Percentiles rank a stretch among this genome's conserved stretches.
Evolutionary conservation across 2,797 vertebrate species (phyloP).

Genomic region (Rhinella marina): DNA sequence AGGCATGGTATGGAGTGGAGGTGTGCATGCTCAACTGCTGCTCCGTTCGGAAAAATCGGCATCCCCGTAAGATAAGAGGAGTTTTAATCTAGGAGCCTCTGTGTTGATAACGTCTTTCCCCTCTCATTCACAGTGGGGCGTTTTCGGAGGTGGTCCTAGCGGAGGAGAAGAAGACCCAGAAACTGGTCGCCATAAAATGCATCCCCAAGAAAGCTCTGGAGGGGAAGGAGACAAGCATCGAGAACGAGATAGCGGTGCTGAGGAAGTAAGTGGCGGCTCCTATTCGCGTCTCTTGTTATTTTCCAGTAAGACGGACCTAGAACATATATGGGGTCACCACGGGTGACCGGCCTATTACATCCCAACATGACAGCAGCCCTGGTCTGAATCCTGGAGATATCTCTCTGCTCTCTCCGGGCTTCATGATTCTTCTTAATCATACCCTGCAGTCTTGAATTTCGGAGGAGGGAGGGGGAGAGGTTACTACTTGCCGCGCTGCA

Average conservation of each 20-base stretch:
- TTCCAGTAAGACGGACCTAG: neutral
- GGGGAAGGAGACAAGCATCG: constrained; percentile 96
- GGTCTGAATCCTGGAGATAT: constrained; percentile 16
- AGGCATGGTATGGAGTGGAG: too few relatives aligned
- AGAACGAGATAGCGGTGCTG: constrained; percentile 95
- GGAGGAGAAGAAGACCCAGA: constrained; percentile 87
- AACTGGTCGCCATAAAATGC: constrained; percentile 94
- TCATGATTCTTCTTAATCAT: neutral
- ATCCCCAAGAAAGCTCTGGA: constrained; percentile 95
- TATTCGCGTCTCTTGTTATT: neutral
- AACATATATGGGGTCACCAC: constrained; percentile 7
- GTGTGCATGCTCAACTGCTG: too few relatives aligned
- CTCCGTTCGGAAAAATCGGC: too few relatives aligned
- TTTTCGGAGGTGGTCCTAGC: constrained; percentile 88
- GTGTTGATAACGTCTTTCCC: neutral
- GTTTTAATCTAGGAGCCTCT: too few relatives aligned
- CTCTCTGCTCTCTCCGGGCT: neutral
- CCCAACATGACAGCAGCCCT: neutral
- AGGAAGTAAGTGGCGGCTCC: constrained; percentile 84
- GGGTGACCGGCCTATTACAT: constrained; percentile 8
- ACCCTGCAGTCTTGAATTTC: neutral
- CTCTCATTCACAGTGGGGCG: constrained; percentile 47
- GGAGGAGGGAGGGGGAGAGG: neutral
- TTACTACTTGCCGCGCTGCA: neutral
- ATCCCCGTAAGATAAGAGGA: too few relatives aligned